phyloP scores from a whole-genome alignment of 1,140 invertebrate genomes.

The Caerostris darwini region DNA sequence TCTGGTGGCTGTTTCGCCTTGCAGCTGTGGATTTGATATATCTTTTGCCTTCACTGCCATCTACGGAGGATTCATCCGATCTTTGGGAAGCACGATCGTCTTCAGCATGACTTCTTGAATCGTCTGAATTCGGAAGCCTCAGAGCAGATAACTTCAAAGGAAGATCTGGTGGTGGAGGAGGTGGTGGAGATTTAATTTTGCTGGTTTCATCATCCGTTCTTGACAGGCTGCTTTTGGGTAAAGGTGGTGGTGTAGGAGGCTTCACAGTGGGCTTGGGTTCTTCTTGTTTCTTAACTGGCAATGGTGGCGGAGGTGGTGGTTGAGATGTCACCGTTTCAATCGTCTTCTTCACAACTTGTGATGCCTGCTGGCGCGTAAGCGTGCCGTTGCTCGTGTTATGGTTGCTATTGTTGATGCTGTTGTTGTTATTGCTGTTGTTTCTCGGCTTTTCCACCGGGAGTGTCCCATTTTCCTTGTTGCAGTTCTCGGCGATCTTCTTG shows the following conservation, averaged over 20 bases:
- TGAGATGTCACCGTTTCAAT: constrained; percentile 24
- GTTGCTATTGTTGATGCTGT: neutral
- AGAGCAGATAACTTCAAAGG: neutral
- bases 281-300: constrained; percentile 44
- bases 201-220: constrained; percentile 1
- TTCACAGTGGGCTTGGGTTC: constrained; percentile 62
- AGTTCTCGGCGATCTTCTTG: constrained; percentile 23
- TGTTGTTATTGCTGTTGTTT: neutral
- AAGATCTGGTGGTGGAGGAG: constrained; percentile 68
- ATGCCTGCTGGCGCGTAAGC: neutral
- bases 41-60: constrained; percentile 57
- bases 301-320: constrained; percentile 57
- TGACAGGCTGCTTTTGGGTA: constrained; percentile 82
- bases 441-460: constrained; percentile 22
- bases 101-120: constrained; percentile 26
- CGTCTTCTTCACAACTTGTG: neutral
- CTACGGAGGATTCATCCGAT: constrained; percentile 58
- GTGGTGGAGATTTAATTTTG: constrained; percentile 48
- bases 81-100: constrained; percentile 67
- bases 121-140: neutral
- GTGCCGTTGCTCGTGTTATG: neutral
- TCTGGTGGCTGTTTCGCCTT: constrained; percentile 63
- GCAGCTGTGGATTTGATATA: constrained; percentile 53
- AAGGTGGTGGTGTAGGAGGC: constrained; percentile 86
- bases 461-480: constrained; percentile 30